These are phyloP conservation scores for Epinotia demarniana DNA, from an alignment of 2,888 invertebrate species.

Conservation along the genomic window DNA sequence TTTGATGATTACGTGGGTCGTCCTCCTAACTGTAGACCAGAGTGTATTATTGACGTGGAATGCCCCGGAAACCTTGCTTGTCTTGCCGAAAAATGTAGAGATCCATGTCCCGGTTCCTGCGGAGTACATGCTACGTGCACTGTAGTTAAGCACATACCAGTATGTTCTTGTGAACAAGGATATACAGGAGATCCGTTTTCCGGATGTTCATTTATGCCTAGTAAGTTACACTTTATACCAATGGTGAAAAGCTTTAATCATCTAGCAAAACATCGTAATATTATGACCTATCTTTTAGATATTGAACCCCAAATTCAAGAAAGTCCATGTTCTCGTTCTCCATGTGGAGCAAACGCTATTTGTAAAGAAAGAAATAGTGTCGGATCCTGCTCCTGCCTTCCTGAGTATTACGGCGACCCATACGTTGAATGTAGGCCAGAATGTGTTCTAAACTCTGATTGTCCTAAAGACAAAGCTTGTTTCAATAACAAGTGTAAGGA, in stretches of 20 bases:
- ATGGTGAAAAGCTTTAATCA: neutral
- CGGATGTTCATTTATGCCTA: conserved; percentile 86
- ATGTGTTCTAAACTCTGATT: conserved; percentile 95
- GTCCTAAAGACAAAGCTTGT: conserved; percentile 90
- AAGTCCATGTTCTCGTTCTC: conserved; percentile 91
- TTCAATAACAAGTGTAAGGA: conserved; percentile 93
- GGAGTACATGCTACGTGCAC: conserved; percentile 89
- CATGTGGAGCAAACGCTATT: conserved; percentile 94
- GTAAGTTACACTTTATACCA: conserved; percentile 73
- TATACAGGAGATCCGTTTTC: conserved; percentile 92
- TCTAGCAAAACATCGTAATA: neutral
- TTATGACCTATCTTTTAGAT: conserved; percentile 66
- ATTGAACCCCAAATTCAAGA: conserved; percentile 77
- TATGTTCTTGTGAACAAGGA: conserved; percentile 88
- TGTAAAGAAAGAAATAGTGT: conserved; percentile 92
- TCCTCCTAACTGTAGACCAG: conserved; percentile 91
- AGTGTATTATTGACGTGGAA: conserved; percentile 89
- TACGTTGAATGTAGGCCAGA: conserved; percentile 94
- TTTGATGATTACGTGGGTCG: conserved; percentile 89
- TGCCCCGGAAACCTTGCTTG: conserved; percentile 90
- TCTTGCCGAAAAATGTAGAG: conserved; percentile 88
- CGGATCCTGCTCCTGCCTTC: conserved; percentile 92
- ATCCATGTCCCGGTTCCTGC: conserved; percentile 91
- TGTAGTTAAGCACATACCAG: conserved; percentile 89
- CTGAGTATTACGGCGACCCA: conserved; percentile 94